Conservation (phyloP, 1,140 invertebrate species). For the Paraescarpia echinospica region DNA sequence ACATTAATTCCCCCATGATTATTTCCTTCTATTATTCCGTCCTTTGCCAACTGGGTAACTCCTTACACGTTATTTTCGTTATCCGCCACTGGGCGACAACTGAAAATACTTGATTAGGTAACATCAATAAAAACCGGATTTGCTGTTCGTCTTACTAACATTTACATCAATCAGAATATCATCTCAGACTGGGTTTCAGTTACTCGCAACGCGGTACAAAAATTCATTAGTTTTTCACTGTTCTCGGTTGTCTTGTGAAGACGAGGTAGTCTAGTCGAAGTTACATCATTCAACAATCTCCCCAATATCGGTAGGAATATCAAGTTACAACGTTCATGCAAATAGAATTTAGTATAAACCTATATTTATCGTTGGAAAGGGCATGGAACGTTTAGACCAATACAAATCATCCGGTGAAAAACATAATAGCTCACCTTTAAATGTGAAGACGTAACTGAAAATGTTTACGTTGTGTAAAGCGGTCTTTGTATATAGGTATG, state of each 20-base stretch:
- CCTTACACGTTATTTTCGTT: not conserved
- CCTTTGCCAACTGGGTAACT: not conserved
- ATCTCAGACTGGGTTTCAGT: not conserved
- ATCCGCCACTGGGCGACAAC: not conserved
- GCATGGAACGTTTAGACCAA: no score
- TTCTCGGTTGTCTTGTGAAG: not conserved
- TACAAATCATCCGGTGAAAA: no score
- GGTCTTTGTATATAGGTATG: no score
- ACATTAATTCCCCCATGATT: not conserved
- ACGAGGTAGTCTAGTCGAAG: not conserved
- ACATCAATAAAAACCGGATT: not conserved
- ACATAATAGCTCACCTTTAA: no score
- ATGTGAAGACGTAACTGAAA: no score
- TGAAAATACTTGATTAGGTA: not conserved
- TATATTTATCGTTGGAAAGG: no score
- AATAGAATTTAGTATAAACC: not conserved
- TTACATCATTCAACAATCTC: not conserved
- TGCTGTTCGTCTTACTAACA: not conserved
- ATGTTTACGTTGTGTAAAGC: no score
- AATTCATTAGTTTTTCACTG: not conserved
- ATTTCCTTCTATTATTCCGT: not conserved
- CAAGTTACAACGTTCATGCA: not conserved
- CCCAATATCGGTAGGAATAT: not conserved
- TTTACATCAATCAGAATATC: not conserved
- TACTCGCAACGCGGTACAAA: not conserved